phyloP scores from a whole-genome alignment of 2,797 vertebrate species.

The Chrosomus eos region DNA sequence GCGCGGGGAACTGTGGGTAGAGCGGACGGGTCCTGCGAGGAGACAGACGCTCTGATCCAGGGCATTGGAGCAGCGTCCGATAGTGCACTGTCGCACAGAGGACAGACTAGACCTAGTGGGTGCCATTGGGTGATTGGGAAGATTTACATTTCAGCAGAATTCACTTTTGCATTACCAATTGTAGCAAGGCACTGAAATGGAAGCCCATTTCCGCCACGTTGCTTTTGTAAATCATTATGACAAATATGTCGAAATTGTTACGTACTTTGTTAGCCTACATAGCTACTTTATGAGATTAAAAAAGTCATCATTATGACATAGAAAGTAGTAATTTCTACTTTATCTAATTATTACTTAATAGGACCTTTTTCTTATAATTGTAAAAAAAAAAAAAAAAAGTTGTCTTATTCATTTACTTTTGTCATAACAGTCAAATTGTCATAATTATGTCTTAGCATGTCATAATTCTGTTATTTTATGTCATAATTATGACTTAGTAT shows the following conservation, averaged over 20 bases:
- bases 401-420: background rate
- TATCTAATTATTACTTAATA: too few relatives aligned
- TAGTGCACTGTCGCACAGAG: constrained; percentile 51
- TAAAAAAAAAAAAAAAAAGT: too few relatives aligned
- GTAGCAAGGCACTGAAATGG: background rate
- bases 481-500: background rate
- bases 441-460: background rate
- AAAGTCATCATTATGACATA: background rate
- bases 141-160: background rate
- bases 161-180: background rate
- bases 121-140: constrained; percentile 22
- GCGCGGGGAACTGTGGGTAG: constrained; percentile 82
- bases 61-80: constrained; percentile 57
- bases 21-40: constrained; percentile 69
- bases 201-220: background rate
- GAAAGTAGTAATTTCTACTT: too few relatives aligned
- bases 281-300: background rate
- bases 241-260: background rate
- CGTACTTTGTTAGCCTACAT: background rate
- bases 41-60: constrained; percentile 62
- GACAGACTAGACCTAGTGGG: constrained; percentile 9
- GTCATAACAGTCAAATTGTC: too few relatives aligned
- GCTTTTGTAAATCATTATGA: background rate
- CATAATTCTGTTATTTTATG: background rate
- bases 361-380: background rate